A percentile compares a stretch with the other conserved stretches of the same genome.
These are phyloP conservation scores for Malurus elegans DNA, from an alignment of 2,113 vertebrate genomes.

Conservation along the genomic window DNA sequence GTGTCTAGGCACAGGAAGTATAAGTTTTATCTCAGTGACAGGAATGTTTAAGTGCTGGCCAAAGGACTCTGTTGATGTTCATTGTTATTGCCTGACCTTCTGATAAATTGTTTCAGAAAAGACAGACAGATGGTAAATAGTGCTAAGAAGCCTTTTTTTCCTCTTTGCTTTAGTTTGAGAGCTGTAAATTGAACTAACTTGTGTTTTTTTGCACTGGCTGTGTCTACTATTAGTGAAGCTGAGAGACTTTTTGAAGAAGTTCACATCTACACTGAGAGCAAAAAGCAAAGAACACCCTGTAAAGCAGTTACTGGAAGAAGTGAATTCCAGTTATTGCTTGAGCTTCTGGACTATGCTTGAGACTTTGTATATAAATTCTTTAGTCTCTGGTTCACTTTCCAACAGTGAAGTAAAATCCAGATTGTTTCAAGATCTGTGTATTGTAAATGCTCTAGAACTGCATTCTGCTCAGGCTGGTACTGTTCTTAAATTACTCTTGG, in stretches of 20 bases:
- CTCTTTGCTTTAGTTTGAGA: neutral
- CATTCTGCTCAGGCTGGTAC: neutral
- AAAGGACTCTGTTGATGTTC: neutral
- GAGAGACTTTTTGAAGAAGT: neutral
- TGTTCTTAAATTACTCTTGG: neutral
- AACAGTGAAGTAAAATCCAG: neutral
- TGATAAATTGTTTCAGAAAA: neutral
- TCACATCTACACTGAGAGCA: neutral
- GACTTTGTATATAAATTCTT: neutral
- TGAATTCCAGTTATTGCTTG: neutral
- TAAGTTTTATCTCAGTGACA: neutral
- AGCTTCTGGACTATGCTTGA: neutral
- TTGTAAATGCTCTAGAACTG: neutral
- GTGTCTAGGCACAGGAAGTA: neutral
- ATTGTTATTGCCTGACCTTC: neutral
- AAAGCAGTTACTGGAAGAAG: neutral
- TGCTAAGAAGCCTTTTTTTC: neutral
- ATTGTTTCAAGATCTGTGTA: neutral
- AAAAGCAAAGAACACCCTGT: neutral
- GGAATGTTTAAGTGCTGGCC: neutral
- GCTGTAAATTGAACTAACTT: constrained; percentile 6
- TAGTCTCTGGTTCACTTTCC: neutral
- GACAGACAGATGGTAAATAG: neutral
- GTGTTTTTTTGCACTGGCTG: constrained; percentile 17
- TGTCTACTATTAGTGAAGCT: neutral